Evolutionary conservation across 2,888 invertebrate species (phyloP), one percentile per base, ranked within the genome.

Genomic region (Acanthopleura granulata): DNA sequence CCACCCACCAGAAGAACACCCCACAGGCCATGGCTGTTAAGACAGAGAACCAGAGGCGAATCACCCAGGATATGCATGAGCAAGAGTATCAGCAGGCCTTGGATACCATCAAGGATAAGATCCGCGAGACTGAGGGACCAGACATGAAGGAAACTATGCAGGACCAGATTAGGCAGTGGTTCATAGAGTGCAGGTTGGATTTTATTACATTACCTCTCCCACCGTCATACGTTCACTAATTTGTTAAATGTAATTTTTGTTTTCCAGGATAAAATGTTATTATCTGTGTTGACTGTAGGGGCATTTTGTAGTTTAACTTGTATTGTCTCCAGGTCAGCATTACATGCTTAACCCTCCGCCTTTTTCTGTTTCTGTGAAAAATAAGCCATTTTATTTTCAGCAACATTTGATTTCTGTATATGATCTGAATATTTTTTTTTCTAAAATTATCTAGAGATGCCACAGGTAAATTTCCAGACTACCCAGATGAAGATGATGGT

Each of bases 401-500:
- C 27, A 14, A 18, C 18, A 1, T 9, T 16, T 40, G 4, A 6
- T 9, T 40, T 40, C 40, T 6, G 9, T 6, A 40, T 6, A 40
- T 40, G 9, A 61, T 3, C 11, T 61, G 40, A 6, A 6, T 3
- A 9, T 9, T 40, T 40, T 40, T 66, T 29, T 66, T n/a, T 16
- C 14, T 30, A 3, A 3, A 29, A 22, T 18, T 25, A 25, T 49
- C 22, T 79, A 91, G 91, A 79, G 90, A 91, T 83, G 88, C 89
- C 0, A 84, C 89, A 18, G 91, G 91, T 16, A 91, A 90, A 83
- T 94, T 98, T 85, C 98, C 98, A 0, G 97, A 97, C 82, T 94
- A 96, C 84, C 98, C 98, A 0, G 94, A 96, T 1, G 96, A 95
- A 80, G 97, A 98, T 86, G 94, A 95, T 83, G 97, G 97, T 12